These are phyloP conservation scores for Eristalinus aeneus DNA, from an alignment of 2,888 invertebrate genomes.

Conservation along the genomic window DNA sequence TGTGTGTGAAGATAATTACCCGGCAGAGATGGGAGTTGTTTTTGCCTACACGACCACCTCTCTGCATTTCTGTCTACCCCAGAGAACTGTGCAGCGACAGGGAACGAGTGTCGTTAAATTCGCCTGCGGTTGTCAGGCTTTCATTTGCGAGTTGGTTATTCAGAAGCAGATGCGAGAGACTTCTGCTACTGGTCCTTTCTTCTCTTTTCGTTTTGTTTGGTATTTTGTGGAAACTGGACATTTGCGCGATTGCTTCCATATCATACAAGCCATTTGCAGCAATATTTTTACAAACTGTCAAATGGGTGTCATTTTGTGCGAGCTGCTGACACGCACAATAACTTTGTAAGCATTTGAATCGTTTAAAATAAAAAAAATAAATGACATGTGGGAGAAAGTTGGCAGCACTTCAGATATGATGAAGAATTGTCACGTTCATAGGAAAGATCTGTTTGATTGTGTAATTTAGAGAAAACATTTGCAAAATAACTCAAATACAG, in stretches of 20 bases:
- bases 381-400: not conserved
- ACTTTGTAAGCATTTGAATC: constrained; percentile 5
- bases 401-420: not conserved
- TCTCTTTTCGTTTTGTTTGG: constrained; percentile 19
- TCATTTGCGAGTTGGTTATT: constrained; percentile 41
- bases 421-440: not conserved
- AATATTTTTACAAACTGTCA: constrained; percentile 38
- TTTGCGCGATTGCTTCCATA: not conserved
- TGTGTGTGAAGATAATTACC: constrained; percentile 49
- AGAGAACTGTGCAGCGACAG: constrained; percentile 25
- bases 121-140: constrained; percentile 13
- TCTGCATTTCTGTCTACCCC: constrained; percentile 31
- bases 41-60: constrained; percentile 28
- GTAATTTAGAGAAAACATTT: not conserved
- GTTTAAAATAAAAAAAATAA: not conserved
- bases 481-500: not conserved
- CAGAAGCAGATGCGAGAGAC: not conserved
- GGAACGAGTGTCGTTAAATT: constrained; percentile 44
- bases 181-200: too few relatives aligned
- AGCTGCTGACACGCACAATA: constrained; percentile 9
- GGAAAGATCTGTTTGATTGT: not conserved
- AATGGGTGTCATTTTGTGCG: constrained; percentile 21
- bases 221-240: constrained; percentile 4
- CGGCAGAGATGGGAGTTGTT: constrained; percentile 37
- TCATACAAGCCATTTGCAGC: constrained; percentile 23